These are phyloP conservation scores for Busseola fusca DNA, from an alignment of 2,888 invertebrate genomes.

Conservation along the genomic window DNA sequence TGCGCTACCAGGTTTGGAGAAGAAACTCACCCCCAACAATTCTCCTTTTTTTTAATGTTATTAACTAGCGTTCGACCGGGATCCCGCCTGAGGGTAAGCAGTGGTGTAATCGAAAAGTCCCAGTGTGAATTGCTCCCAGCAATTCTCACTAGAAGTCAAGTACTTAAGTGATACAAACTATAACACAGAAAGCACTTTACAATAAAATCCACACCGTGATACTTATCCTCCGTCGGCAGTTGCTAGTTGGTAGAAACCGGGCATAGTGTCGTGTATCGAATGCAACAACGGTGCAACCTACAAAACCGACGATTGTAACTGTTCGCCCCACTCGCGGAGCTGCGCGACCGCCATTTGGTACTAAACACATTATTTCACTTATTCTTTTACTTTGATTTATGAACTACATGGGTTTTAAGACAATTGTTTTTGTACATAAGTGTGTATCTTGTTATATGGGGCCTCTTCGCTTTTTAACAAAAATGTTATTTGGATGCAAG, in stretches of 20 bases:
- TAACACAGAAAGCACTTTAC: background rate
- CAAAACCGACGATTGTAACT: constrained; percentile 69
- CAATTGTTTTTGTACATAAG: background rate
- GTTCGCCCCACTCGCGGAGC: constrained; percentile 51
- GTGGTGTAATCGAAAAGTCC: too few relatives aligned
- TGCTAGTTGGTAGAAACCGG: constrained; percentile 2
- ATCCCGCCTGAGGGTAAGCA: too few relatives aligned
- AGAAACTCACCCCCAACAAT: too few relatives aligned
- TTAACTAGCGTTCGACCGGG: too few relatives aligned
- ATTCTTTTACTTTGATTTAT: constrained; percentile 4
- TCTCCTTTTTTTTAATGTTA: too few relatives aligned
- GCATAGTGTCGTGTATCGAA: constrained; percentile 56
- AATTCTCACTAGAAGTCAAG: background rate
- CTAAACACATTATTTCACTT: constrained; percentile 24
- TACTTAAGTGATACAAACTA: background rate
- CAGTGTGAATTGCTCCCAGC: too few relatives aligned
- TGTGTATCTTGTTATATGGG: background rate
- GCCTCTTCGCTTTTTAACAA: background rate
- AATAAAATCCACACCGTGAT: constrained; percentile 34
- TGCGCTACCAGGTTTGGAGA: background rate
- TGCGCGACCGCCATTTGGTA: constrained; percentile 20
- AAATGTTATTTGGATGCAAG: too few relatives aligned
- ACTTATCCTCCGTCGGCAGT: constrained; percentile 19
- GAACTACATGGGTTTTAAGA: background rate
- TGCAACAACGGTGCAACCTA: constrained; percentile 70